A percentile compares a stretch with the other conserved stretches of the same genome.
Conservation (phyloP, 2,797 vertebrate genomes). For the Melanotaenia trifasciata region DNA sequence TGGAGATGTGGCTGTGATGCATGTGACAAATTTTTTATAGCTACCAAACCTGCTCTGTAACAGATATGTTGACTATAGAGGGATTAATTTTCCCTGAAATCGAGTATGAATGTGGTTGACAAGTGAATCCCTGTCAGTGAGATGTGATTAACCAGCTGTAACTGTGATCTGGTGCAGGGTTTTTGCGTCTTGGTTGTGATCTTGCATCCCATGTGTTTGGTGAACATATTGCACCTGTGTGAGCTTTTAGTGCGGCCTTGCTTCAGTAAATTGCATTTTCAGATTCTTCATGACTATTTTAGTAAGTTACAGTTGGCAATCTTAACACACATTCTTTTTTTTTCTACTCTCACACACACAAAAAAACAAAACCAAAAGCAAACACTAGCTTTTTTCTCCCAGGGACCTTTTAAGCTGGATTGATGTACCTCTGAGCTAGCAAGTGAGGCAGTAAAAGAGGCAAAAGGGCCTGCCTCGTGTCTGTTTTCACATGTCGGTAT, state of each 20-base stretch:
- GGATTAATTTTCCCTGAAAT: conserved; percentile 23
- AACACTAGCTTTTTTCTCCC: no score
- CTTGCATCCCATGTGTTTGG: neutral
- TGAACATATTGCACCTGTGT: neutral
- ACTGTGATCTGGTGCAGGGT: neutral
- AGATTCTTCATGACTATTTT: neutral
- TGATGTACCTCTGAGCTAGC: no score
- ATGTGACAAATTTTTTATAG: conserved; percentile 41
- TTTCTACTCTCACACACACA: no score
- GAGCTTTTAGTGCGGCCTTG: neutral
- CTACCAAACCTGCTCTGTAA: conserved; percentile 32
- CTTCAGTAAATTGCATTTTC: neutral
- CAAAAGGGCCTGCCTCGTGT: no score
- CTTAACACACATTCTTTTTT: neutral
- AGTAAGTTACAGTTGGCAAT: neutral
- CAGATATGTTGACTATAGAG: conserved; percentile 13
- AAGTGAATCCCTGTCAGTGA: conserved; percentile 1
- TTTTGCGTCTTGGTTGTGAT: neutral
- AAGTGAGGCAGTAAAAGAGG: no score
- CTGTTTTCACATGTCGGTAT: no score
- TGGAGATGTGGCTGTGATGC: conserved; percentile 44
- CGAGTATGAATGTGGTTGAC: conserved; percentile 14
- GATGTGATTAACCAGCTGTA: conserved; percentile 6
- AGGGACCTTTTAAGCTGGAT: no score
- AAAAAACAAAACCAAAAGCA: neutral